These are phyloP conservation scores for Ptyas mucosa DNA, from an alignment of 2,113 vertebrate species.

Conservation along the genomic window DNA sequence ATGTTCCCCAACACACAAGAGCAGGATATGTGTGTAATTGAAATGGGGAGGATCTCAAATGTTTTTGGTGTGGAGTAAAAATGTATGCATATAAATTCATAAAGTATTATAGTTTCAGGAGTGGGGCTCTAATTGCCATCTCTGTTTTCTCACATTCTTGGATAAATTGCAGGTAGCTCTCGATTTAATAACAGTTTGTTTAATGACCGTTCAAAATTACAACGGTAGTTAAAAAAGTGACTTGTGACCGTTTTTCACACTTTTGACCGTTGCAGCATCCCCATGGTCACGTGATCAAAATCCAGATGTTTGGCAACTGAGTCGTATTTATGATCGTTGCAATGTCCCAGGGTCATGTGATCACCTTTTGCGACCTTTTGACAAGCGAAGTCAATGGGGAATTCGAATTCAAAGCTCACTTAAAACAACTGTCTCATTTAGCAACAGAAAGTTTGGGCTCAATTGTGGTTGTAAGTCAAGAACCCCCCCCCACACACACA, in stretches of 20 bases:
- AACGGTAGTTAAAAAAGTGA: not conserved
- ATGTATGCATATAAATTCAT: not conserved
- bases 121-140: not conserved
- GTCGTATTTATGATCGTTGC: not conserved
- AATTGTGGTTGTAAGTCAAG: not conserved
- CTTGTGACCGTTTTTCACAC: not conserved
- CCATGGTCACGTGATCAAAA: not conserved
- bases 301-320: not conserved
- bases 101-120: not conserved
- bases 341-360: not conserved
- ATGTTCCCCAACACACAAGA: not conserved
- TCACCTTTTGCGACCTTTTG: not conserved
- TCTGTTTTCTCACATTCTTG: not conserved
- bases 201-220: not conserved
- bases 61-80: not conserved
- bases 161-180: not conserved
- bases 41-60: not conserved
- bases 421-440: not conserved
- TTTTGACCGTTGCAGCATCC: not conserved
- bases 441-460: not conserved
- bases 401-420: not conserved
- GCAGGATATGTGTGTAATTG: not conserved
- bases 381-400: not conserved
- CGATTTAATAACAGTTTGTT: not conserved
- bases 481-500: too few species aligned